These are phyloP conservation scores for Galeopsomyia nigrocyanea DNA, from an alignment of 2,888 invertebrate species.

Conservation along the genomic window DNA sequence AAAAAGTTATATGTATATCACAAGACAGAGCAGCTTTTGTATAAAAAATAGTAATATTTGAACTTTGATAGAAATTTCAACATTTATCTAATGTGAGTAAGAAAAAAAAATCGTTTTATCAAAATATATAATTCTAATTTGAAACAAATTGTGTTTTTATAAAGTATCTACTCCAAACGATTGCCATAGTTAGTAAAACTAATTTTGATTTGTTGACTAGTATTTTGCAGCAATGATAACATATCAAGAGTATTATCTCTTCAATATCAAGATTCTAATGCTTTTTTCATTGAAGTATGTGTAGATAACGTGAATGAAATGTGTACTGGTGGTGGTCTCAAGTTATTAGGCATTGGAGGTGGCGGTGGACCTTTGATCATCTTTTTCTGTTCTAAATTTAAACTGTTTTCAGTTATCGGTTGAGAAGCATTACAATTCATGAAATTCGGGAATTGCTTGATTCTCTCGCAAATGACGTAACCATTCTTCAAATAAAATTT, in stretches of 20 bases:
- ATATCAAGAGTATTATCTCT: not conserved
- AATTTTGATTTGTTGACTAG: too few relatives aligned
- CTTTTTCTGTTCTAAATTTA: slow-evolving; percentile 13
- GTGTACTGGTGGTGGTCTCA: slow-evolving; percentile 45
- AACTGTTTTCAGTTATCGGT: slow-evolving; percentile 6
- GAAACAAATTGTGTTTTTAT: not conserved
- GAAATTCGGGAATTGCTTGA: slow-evolving; percentile 76
- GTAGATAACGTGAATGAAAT: slow-evolving; percentile 43
- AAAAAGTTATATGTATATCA: slow-evolving; percentile 25
- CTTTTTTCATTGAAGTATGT: slow-evolving; percentile 51
- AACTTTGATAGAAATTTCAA: too few relatives aligned
- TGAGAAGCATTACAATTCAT: slow-evolving; percentile 48
- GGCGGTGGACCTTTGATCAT: slow-evolving; percentile 63
- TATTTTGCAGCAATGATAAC: too few relatives aligned
- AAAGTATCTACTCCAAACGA: too few relatives aligned
- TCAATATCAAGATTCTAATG: slow-evolving; percentile 31
- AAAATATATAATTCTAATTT: slow-evolving; percentile 10
- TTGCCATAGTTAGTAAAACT: too few relatives aligned
- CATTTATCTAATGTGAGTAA: not conserved
- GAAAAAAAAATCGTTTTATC: slow-evolving; percentile 34
- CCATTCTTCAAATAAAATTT: slow-evolving; percentile 82
- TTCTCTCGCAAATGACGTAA: slow-evolving; percentile 77
- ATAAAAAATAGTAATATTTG: slow-evolving; percentile 16
- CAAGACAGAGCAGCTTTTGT: slow-evolving; percentile 24
- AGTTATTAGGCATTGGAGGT: slow-evolving; percentile 65